Conservation (phyloP, 2,888 invertebrate genomes). For the Unio delphinus region DNA sequence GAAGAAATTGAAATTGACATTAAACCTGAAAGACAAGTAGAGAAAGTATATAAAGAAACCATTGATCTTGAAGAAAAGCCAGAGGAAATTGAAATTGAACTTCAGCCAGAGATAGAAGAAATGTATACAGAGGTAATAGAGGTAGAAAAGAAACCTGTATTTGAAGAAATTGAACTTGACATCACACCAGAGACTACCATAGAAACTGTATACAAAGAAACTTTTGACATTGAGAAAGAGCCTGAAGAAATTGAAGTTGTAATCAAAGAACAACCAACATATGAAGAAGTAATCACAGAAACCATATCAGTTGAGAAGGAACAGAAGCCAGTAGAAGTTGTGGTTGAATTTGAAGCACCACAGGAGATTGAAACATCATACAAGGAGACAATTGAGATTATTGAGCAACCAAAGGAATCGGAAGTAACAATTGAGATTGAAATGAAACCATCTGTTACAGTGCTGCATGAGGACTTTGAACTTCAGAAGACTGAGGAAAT, state of each 20-base stretch:
- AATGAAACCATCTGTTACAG: background rate
- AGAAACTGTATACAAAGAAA: slow-evolving; percentile 10
- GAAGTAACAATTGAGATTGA: background rate
- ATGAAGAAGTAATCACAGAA: slow-evolving; percentile 4
- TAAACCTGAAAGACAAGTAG: too few relatives aligned
- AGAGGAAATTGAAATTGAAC: slow-evolving; percentile 10
- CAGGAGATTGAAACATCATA: slow-evolving; percentile 1
- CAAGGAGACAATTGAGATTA: slow-evolving; percentile 2
- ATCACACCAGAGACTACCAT: slow-evolving; percentile 6
- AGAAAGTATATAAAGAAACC: too few relatives aligned
- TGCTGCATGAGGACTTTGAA: too few relatives aligned
- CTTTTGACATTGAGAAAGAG: slow-evolving; percentile 5
- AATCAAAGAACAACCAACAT: slow-evolving; percentile 1
- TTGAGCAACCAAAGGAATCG: background rate
- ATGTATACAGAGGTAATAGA: slow-evolving; percentile 1
- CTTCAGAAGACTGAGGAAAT: too few relatives aligned
- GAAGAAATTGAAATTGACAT: too few relatives aligned
- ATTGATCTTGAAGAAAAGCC: slow-evolving; percentile 4
- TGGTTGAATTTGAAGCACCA: background rate
- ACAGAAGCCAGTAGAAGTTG: background rate
- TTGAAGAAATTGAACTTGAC: slow-evolving; percentile 7
- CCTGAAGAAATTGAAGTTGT: slow-evolving; percentile 11
- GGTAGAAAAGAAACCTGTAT: slow-evolving; percentile 3
- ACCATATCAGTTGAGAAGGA: background rate
- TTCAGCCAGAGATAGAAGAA: slow-evolving; percentile 13